phyloP scores from a whole-genome alignment of 2,888 invertebrate species.

The Drosophila phalerata region DNA sequence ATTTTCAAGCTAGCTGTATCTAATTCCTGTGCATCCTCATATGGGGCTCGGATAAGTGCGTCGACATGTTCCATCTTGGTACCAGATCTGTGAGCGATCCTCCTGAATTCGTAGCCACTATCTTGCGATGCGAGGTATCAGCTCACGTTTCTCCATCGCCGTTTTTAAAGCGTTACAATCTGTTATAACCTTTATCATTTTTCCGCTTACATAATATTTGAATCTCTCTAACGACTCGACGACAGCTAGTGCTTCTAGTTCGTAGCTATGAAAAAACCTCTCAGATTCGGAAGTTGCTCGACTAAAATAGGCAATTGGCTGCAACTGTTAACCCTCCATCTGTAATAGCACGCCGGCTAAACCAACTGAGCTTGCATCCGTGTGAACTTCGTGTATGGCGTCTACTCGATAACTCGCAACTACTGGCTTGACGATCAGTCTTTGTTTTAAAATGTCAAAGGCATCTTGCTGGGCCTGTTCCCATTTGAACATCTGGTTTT shows the following conservation, averaged over 20 bases:
- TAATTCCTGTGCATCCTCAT: neutral
- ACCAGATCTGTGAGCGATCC: neutral
- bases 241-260: conserved; percentile 4
- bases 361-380: conserved; percentile 3
- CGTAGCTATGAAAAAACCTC: conserved; percentile 1
- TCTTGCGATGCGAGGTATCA: conserved; percentile 46
- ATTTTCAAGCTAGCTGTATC: conserved; percentile 14
- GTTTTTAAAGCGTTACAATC: conserved; percentile 24
- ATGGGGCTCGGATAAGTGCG: neutral
- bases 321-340: neutral
- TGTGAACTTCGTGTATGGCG: conserved; percentile 5
- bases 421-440: conserved; percentile 4
- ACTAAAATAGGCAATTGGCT: too few species aligned
- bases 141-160: conserved; percentile 12
- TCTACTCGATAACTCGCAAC: neutral
- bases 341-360: conserved; percentile 9
- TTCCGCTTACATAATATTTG: neutral
- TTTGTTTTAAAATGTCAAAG: too few species aligned
- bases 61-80: conserved; percentile 2
- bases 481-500: too few species aligned
- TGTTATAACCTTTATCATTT: conserved; percentile 7
- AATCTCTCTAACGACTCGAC: conserved; percentile 7
- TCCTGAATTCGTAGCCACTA: conserved; percentile 45
- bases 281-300: too few species aligned
- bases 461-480: too few species aligned